phyloP scores from a whole-genome alignment of 2,113 vertebrate species.

The Serinus canaria region DNA sequence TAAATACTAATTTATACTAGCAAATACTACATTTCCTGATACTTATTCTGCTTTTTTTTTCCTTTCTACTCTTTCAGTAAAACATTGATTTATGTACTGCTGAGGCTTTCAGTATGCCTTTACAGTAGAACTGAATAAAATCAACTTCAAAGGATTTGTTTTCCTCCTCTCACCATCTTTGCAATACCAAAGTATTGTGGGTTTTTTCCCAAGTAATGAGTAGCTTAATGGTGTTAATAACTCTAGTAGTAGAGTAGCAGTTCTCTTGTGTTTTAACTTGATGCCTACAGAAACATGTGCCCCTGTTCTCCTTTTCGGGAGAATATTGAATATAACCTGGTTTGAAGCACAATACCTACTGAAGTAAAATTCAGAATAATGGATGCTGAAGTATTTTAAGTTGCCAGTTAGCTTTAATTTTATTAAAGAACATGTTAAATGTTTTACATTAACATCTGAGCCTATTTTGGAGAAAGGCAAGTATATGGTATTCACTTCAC shows the following conservation, averaged over 20 bases:
- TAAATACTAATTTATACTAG: not conserved
- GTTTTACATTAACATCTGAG: not conserved
- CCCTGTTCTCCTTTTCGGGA: not conserved
- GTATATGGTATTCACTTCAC: not conserved
- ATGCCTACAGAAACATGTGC: not conserved
- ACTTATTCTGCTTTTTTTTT: not conserved
- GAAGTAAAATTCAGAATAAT: not conserved
- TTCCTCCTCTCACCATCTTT: not conserved
- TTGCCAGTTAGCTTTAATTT: not conserved
- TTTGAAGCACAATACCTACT: not conserved
- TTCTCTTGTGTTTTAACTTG: not conserved
- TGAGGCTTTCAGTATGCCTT: not conserved
- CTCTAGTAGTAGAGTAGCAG: not conserved
- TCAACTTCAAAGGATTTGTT: not conserved
- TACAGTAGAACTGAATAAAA: not conserved
- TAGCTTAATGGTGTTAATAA: not conserved
- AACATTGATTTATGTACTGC: not conserved
- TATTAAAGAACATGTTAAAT: not conserved
- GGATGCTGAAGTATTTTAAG: not conserved
- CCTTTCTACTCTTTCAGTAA: not conserved
- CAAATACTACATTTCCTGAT: rapidly evolving
- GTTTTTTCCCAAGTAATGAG: not conserved
- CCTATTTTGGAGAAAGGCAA: not conserved
- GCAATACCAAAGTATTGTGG: not conserved
- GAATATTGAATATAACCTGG: not conserved